Percentiles rank a stretch among this genome's conserved stretches.
These are phyloP conservation scores for Sclerodermus sp. DNA, from an alignment of 2,888 invertebrate species.

Conservation along the genomic window DNA sequence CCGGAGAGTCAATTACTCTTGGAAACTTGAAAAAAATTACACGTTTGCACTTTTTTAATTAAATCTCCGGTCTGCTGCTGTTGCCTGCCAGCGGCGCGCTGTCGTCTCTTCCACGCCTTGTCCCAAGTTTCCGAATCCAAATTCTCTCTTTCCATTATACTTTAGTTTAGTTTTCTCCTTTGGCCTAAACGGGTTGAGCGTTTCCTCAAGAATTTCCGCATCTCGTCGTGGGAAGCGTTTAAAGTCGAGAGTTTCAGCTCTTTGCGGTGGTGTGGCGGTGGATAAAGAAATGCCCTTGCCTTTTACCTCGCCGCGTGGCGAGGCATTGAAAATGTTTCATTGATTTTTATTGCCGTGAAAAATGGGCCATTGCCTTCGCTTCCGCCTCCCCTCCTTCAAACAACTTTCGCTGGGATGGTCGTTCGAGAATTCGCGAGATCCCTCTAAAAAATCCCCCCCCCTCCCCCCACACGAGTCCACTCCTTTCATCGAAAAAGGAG, in stretches of 20 bases:
- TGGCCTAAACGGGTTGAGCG: too few species aligned
- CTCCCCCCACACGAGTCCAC: too few species aligned
- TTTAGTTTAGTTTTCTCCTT: too few species aligned
- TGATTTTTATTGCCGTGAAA: conserved; percentile 45
- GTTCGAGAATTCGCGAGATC: too few species aligned
- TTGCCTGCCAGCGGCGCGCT: neutral
- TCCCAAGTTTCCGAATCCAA: conserved; percentile 28
- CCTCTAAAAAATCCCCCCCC: too few species aligned
- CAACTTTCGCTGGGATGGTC: too few species aligned
- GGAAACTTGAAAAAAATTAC: conserved; percentile 29
- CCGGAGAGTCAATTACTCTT: neutral
- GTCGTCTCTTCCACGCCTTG: neutral
- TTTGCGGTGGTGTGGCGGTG: conserved; percentile 31
- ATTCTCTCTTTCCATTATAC: too few species aligned
- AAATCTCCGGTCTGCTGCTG: conserved; percentile 20
- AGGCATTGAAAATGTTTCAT: conserved; percentile 29
- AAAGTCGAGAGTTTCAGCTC: conserved; percentile 37
- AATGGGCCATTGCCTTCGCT: conserved; percentile 28
- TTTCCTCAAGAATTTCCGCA: too few species aligned
- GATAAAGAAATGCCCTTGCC: conserved; percentile 25
- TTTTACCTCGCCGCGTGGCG: too few species aligned
- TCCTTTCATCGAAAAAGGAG: too few species aligned
- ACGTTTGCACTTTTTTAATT: conserved; percentile 40
- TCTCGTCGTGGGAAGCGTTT: conserved; percentile 32
- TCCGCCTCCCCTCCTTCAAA: neutral